These are phyloP conservation scores for Cinara cedri DNA, from an alignment of 2,888 invertebrate genomes.

Conservation along the genomic window DNA sequence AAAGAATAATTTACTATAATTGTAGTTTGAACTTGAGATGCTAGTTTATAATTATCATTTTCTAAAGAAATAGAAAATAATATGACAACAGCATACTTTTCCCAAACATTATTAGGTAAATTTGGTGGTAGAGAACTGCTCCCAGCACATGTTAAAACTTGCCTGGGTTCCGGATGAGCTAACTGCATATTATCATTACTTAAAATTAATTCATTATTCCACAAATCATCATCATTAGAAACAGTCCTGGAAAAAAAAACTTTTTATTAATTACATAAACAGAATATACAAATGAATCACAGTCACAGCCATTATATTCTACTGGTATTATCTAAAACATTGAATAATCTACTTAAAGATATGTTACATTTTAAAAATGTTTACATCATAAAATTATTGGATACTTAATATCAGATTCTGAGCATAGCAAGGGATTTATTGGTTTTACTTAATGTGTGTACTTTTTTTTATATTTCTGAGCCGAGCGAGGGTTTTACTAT, in stretches of 20 bases:
- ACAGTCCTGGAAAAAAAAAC: constrained; percentile 4
- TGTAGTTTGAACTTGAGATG: not conserved
- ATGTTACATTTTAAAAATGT: too few relatives aligned
- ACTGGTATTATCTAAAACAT: too few relatives aligned
- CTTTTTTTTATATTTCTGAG: too few relatives aligned
- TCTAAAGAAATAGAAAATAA: constrained; percentile 5
- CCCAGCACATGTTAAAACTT: constrained; percentile 30
- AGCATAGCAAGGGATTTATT: too few relatives aligned
- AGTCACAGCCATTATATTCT: too few relatives aligned
- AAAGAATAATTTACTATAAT: not conserved
- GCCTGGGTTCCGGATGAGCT: constrained; percentile 44
- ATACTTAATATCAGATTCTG: too few relatives aligned
- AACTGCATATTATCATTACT: constrained; percentile 48
- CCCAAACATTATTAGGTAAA: not conserved
- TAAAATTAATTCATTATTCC: constrained; percentile 11
- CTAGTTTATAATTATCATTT: not conserved
- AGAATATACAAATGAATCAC: not conserved
- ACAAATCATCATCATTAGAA: constrained; percentile 8
- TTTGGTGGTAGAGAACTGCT: constrained; percentile 11
- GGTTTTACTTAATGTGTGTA: too few relatives aligned
- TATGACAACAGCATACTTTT: constrained; percentile 16
- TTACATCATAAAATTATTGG: too few relatives aligned
- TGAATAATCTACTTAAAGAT: too few relatives aligned
- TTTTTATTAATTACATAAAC: not conserved
- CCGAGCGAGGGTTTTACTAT: too few relatives aligned